Evolutionary conservation across 2,113 vertebrate species (phyloP).

Genomic region (Mustela lutreola): DNA sequence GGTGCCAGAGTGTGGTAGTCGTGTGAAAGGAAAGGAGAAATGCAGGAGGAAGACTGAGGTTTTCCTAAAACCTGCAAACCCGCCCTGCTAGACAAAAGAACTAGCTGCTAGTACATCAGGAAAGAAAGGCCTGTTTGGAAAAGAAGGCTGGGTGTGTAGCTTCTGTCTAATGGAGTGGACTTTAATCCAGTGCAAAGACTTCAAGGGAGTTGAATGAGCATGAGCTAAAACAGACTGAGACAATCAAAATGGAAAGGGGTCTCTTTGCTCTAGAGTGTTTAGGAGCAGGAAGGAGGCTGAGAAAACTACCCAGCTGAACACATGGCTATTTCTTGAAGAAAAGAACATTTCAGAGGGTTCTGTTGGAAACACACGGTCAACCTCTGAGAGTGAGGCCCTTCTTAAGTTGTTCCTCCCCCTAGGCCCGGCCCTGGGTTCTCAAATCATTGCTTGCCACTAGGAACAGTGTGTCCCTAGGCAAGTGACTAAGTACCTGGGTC

Average conservation of each 20-base stretch:
- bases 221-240: neutral
- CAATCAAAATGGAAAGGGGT: neutral
- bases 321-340: neutral
- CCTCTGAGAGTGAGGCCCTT: neutral
- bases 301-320: neutral
- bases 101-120: neutral
- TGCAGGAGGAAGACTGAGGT: neutral
- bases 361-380: neutral
- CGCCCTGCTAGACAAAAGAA: neutral
- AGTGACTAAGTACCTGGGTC: neutral
- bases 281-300: neutral
- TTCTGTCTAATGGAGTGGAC: neutral
- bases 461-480: neutral
- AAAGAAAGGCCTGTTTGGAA: neutral
- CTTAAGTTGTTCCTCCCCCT: neutral
- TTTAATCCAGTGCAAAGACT: neutral
- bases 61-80: neutral
- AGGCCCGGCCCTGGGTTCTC: neutral
- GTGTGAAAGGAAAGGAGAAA: neutral
- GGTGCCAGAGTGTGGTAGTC: no score
- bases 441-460: neutral
- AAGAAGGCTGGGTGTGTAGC: neutral
- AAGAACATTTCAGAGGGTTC: neutral
- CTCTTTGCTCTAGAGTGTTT: neutral
- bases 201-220: neutral